Base-by-base conservation (phyloP, 2,888 invertebrate genomes). In the Diachrysia chrysitis region DNA sequence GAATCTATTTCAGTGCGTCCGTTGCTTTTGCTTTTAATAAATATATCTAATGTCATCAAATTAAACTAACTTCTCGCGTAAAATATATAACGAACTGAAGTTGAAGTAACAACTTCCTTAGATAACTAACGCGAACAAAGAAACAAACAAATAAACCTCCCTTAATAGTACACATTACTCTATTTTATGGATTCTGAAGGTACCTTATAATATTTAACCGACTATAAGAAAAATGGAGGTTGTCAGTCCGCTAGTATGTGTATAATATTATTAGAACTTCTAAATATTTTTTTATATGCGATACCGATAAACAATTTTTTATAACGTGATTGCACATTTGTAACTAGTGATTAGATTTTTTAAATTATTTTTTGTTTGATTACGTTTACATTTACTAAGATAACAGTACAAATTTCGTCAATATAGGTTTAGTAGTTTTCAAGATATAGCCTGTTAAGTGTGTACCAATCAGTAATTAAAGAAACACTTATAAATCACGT, bases 61-160 rank as follows among this genome's bases (percentile, higher is more conserved):
- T 65, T 70, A 53, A 46, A 60, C 67, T 29, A 80, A 79, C 72
- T 75, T 81, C 58, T 58, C 67, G 54, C 71, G 76, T 78, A 78
- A 78, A 75, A 73, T 72, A 78, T 72, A 78, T 65, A 71, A 71
- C 76, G 73, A 79, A 81, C 73, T 76, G 72, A 71, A 70, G 71
- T 79, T 69, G 76, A 75, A 73, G 69, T 73, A 72, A 81, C 78
- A 66, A 73, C 79, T 76, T 80, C 73, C 70, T 69, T 35, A 59
- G 73, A 81, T 76, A 69, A 69, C 63, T 70, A 65, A 32, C 58
- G 55, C 57, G 79, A 63, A 71, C 71, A 71, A 81, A 79, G 82
- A 69, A 73, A 79, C 82, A 81, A 76, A 80, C 80, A 81, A 59
- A 80, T 80, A 81, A 80, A 79, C 63, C 19, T 37, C 56, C 32